These are phyloP conservation scores for Pholis gunnellus DNA, from an alignment of 2,113 vertebrate species.

Conservation along the genomic window DNA sequence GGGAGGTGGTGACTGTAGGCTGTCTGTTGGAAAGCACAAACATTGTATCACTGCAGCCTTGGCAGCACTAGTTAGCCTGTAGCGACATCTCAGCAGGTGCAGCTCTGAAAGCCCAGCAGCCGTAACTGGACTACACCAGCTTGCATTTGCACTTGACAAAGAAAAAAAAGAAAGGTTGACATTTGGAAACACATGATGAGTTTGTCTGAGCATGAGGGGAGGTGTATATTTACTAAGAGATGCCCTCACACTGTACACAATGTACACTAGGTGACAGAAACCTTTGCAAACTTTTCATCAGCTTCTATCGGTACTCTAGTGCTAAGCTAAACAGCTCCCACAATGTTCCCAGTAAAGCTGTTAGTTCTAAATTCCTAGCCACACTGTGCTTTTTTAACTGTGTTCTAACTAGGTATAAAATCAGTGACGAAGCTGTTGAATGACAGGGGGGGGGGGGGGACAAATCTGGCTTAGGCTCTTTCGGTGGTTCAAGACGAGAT, in stretches of 20 bases:
- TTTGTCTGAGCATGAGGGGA: neutral
- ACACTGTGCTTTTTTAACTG: conserved; percentile 12
- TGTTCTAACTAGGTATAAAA: conserved; percentile 27
- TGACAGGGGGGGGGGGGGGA: too few relatives aligned
- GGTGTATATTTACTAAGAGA: conserved; percentile 17
- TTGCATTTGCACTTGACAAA: neutral
- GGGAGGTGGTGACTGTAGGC: conserved; percentile 2
- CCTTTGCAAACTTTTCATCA: neutral
- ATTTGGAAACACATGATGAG: neutral
- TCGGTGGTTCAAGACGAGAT: neutral
- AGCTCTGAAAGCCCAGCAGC: neutral
- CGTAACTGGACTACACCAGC: neutral
- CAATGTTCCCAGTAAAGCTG: conserved; percentile 14
- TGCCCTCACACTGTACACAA: conserved; percentile 28
- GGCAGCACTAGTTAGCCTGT: conserved; percentile 31
- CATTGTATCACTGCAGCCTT: conserved; percentile 25
- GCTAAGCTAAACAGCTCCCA: conserved; percentile 2
- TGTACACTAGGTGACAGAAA: conserved; percentile 19
- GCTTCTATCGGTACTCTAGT: conserved; percentile 15
- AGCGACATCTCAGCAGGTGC: conserved; percentile 18
- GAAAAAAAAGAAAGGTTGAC: neutral
- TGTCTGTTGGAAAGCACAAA: conserved; percentile 64
- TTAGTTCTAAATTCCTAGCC: conserved; percentile 18
- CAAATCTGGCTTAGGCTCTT: neutral
- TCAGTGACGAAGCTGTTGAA: neutral